Evolutionary conservation across 2,888 invertebrate genomes (phyloP), one percentile per base, ranked within the genome.

Genomic region (Xylota segnis): DNA sequence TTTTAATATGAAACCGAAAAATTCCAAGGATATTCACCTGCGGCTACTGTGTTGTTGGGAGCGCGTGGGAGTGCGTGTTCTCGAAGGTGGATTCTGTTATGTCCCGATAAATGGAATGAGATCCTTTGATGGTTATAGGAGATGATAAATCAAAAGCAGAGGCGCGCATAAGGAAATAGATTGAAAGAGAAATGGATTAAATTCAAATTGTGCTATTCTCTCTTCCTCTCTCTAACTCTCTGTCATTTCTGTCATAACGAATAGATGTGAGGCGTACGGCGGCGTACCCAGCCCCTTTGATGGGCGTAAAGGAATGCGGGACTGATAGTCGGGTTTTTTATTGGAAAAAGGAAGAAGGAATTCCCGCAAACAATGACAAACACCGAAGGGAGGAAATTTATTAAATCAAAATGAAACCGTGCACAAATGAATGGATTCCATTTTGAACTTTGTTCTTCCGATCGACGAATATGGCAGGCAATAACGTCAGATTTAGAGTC

Each of bases 181-280:
- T 32, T 32, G 32, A 32, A n/a, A 23, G 18, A 5, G 45, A 58
- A 71, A 58, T 43, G 43, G 32, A 71, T 58, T 58, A 47, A 58
- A 71, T 47, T 58, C 47, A 58, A 58, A 71, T 71, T 71, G 45
- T 58, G 71, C 71, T 71, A 58, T 71, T 71, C 59, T 50, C 59
- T 3, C 47, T n/a, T 32, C 47, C 23, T 12, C 34, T 61, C 34
- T 12, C 10, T 34, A 50, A 14, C 3, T 27, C 27, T n/a, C n/a
- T n/a, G n/a, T n/a, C n/a, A n/a, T n/a, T n/a, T n/a, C n/a, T n/a
- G n/a, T n/a, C n/a, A n/a, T n/a, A n/a, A n/a, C n/a, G 1, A 12
- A 10, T 23, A 34, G 29, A 6, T 14, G 27, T 4, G 5, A 27
- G 37, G n/a, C 14, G 9, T 29, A 16, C 47, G 4, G 5, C 14